Evolutionary conservation across 2,888 invertebrate species (phyloP), one percentile per base, ranked within the genome.

Genomic region (Agrochola circellaris): DNA sequence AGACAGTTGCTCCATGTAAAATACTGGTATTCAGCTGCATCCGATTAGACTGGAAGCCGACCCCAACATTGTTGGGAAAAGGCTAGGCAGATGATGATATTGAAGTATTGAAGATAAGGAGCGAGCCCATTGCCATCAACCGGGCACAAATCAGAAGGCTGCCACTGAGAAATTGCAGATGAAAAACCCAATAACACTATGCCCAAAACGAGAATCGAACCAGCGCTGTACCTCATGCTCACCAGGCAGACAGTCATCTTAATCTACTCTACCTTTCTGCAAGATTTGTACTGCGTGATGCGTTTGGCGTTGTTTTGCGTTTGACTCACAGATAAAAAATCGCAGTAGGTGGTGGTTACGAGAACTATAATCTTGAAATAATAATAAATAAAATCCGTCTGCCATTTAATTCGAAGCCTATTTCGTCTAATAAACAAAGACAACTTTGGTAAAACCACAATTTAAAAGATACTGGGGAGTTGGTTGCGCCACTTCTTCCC

Each of bases 281-380:
- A 30, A 23, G 30, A 73, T 48, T 17, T 73, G 11, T 61, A 26
- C 15, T 42, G 26, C 17, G 7, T 13, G 38, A 17, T 23, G 30
- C 26, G n/a, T 75, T 75, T 42, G 51, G 30, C 26, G n/a, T 75
- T 75, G n/a, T n/a, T n/a, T n/a, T n/a, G 30, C 26, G n/a, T 75
- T 75, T 42, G 51, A 30, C 76, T 20, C 54, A 75, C 15, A 75
- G 38, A 75, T 75, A 62, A n/a, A 42, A 62, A 54, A 75, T 45
- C 13, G n/a, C n/a, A 15, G 61, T 20, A 38, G 26, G 17, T 51
- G 26, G 17, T 51, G n/a, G 20, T 61, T 60, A 51, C 5, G 38
- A 75, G 26, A 51, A 7, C 17, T 26, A 23, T n/a, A n/a, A n/a
- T 72, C 9, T n/a, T n/a, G 5, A 45, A 72, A 42, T 42, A 26